Base-by-base conservation (phyloP, 2,888 invertebrate species). In the Epicampocera succincta region DNA sequence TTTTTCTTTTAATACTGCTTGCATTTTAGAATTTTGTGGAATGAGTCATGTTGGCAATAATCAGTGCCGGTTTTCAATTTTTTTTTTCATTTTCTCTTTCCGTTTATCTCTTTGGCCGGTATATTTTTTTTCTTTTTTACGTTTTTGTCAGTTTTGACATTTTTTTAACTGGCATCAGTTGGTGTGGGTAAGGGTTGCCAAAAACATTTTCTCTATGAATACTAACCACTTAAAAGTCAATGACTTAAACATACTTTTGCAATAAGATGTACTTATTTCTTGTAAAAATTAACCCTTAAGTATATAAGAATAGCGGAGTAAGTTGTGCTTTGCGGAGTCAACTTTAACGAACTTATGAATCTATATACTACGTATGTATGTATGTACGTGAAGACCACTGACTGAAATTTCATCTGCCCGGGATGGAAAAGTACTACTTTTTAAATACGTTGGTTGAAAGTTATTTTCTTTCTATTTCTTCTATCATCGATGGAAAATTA, bases 31-130 rank as follows among this genome's bases (percentile, higher is more conserved):
- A 75, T 74, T 63, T 74, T 48, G 25, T 71, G 71, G 78, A 71
- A 66, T 82, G 82, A 82, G 82, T 82, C 82, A 82, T 78, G 78
- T 66, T 82, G 71, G 71, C 78, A 71, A 66, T 66, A 42, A 66
- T 74, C 74, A 60, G 48, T 82, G 78, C 82, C 78, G 82, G 82
- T 82, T 82, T 77, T 61, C 74, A 33, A 80, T 54, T 46, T 63
- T 40, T 65, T 65, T 21, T 17, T 44, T n/a, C n/a, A n/a, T n/a
- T n/a, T 19, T 50, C 65, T 58, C 52, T 56, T 42, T 40, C 6
- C 44, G 21, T 73, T 73, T 60, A 56, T 6, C 15, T 33, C 15
- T 61, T 58, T 71, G 56, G 17, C 71, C 65, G 75, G 71, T 66
- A 38, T 60, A 21, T 50, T 42, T 72, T 78, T 71, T 13, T 25